Evolutionary conservation across 1,140 invertebrate genomes (phyloP), one percentile per base, ranked within the genome.

Genomic region (Akabosia matsudoensis): DNA sequence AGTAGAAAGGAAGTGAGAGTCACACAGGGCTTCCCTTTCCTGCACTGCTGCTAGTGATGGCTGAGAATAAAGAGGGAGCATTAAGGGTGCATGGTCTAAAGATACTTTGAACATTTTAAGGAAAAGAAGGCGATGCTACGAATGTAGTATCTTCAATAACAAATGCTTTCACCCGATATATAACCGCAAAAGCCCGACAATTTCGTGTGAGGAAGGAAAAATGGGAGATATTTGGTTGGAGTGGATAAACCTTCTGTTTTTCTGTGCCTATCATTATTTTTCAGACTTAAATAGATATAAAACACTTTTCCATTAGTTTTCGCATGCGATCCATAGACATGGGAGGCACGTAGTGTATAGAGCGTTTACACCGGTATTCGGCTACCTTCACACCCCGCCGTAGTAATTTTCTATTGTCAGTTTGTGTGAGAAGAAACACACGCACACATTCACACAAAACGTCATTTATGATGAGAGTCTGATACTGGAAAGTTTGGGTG

Each of bases 121-220:
- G 10, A 56, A 22, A 56, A 24, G 7, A 56, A 22, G 54, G 24
- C 7, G n/a, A 56, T n/a, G 37, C 18, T 45, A 45, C 18, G 37
- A 10, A 45, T 45, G 37, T 45, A 45, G 7, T 45, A 10, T 45
- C 7, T 45, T 10, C 18, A 45, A 56, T 56, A 56, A 56, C 54
- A 56, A 56, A 67, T 30, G 61, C 22, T 67, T 67, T 67, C 61
- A 67, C 61, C 61, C 61, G 61, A 67, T 30, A 30, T 67, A 67
- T 30, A 67, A 67, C 61, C 61, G 61, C 61, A 31, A 67, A 31
- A 67, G 61, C 61, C 30, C 61, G 61, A 67, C 54, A 61, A 61
- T 61, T 61, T 22, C 54, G 24, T 61, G 54, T 16, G 54, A 61
- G 54, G n/a, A 56, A 56, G 24, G 24, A 56, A 16, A 56, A 22